These are phyloP conservation scores for Hoplodrina blanda DNA, from an alignment of 2,888 invertebrate genomes.

Conservation along the genomic window DNA sequence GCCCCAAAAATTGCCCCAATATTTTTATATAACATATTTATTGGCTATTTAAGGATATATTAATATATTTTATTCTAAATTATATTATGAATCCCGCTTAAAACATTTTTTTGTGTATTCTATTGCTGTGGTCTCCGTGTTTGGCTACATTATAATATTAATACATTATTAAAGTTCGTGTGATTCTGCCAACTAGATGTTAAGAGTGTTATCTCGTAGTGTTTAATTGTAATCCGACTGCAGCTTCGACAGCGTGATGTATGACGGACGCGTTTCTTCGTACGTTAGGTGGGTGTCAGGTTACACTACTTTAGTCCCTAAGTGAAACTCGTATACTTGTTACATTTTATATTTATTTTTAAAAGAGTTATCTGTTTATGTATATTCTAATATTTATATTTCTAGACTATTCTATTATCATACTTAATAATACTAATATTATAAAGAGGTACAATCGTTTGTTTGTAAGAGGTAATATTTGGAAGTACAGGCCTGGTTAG, in stretches of 20 bases:
- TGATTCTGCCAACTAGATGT: conserved; percentile 75
- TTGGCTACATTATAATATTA: conserved; percentile 59
- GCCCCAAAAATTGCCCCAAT: conserved; percentile 71
- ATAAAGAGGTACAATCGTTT: too few relatives aligned
- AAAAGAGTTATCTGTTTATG: conserved; percentile 55
- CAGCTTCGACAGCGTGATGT: conserved; percentile 73
- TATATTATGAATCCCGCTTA: conserved; percentile 53
- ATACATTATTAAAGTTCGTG: conserved; percentile 64
- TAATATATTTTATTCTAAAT: conserved; percentile 58
- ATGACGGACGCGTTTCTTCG: conserved; percentile 35
- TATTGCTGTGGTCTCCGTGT: conserved; percentile 69
- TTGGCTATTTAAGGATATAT: conserved; percentile 56
- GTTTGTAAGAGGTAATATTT: too few relatives aligned
- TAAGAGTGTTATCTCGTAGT: conserved; percentile 72
- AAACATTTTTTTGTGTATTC: conserved; percentile 60
- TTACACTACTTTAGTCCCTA: conserved; percentile 56
- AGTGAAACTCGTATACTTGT: conserved; percentile 66
- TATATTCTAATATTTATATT: conserved; percentile 59
- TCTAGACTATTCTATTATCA: conserved; percentile 58
- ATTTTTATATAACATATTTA: conserved; percentile 63
- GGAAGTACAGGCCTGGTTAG: too few relatives aligned
- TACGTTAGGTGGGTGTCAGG: conserved; percentile 40
- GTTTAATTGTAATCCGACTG: conserved; percentile 74
- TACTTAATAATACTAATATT: background rate
- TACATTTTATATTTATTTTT: conserved; percentile 61